Evolutionary conservation across 2,797 vertebrate species (phyloP).

Genomic region (Huso huso): DNA sequence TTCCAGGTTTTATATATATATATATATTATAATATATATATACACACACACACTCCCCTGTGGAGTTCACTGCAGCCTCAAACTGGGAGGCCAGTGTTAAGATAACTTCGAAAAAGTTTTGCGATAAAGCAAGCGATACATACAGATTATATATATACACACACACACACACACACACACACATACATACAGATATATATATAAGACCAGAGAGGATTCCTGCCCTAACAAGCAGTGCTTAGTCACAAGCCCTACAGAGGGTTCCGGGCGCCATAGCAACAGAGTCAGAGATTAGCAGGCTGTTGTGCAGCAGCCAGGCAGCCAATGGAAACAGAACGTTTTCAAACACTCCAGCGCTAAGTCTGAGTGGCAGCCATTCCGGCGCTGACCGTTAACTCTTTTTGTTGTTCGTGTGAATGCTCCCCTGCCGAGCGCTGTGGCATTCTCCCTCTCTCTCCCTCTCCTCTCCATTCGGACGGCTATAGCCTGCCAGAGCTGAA

Average conservation of each 20-base stretch:
- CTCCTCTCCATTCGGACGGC: constrained; percentile 46
- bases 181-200: no score
- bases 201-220: background rate
- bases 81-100: no score
- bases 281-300: constrained; percentile 9
- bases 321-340: constrained; percentile 41
- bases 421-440: background rate
- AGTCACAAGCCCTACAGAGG: background rate
- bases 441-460: constrained; percentile 27
- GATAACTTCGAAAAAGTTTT: no score
- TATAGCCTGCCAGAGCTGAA: constrained; percentile 41
- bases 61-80: no score
- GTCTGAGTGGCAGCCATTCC: constrained; percentile 34
- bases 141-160: no score
- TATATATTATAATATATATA: no score
- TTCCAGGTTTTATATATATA: no score
- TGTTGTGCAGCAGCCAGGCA: constrained; percentile 4
- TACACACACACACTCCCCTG: no score
- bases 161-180: no score
- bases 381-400: background rate
- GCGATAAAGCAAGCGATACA: no score
- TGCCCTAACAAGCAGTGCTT: background rate
- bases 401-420: background rate
- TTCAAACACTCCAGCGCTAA: constrained; percentile 38
- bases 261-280: constrained; percentile 9